phyloP scores from a whole-genome alignment of 2,888 invertebrate genomes.

The Timandra comae region DNA sequence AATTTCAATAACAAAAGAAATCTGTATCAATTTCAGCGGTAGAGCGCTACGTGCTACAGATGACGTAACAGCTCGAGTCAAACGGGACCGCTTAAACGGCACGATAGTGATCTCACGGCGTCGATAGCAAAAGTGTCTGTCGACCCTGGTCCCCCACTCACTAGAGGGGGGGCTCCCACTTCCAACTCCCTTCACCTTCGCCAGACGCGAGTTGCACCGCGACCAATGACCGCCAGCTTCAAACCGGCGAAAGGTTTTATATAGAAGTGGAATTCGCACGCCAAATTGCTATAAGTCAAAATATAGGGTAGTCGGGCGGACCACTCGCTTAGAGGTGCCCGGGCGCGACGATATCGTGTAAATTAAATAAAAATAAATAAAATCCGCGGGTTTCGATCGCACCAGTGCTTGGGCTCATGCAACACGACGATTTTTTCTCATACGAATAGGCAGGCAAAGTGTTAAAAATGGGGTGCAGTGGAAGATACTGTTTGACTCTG shows the following conservation, averaged over 20 bases:
- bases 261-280: conserved; percentile 78
- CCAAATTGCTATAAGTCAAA: conserved; percentile 78
- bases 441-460: conserved; percentile 42
- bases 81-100: conserved; percentile 48
- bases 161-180: conserved; percentile 41
- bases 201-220: conserved; percentile 46
- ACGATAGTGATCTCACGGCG: conserved; percentile 50
- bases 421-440: conserved; percentile 36
- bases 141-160: conserved; percentile 67
- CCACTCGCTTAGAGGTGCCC: conserved; percentile 52
- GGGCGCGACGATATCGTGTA: conserved; percentile 24
- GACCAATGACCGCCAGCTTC: conserved; percentile 70
- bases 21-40: conserved; percentile 1
- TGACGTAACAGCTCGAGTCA: conserved; percentile 50
- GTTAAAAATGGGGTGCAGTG: conserved; percentile 72
- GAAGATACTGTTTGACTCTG: conserved; percentile 69
- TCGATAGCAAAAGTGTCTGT: conserved; percentile 72
- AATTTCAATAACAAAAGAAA: too few relatives aligned
- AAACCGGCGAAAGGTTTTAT: conserved; percentile 80
- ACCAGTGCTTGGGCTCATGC: conserved; percentile 42
- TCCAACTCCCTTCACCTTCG: conserved; percentile 70
- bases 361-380: neutral
- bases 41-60: conserved; percentile 18
- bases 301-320: conserved; percentile 79
- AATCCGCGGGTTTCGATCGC: conserved; percentile 13